phyloP scores from a whole-genome alignment of 2,113 vertebrate genomes.

The Psettodes erumei region DNA sequence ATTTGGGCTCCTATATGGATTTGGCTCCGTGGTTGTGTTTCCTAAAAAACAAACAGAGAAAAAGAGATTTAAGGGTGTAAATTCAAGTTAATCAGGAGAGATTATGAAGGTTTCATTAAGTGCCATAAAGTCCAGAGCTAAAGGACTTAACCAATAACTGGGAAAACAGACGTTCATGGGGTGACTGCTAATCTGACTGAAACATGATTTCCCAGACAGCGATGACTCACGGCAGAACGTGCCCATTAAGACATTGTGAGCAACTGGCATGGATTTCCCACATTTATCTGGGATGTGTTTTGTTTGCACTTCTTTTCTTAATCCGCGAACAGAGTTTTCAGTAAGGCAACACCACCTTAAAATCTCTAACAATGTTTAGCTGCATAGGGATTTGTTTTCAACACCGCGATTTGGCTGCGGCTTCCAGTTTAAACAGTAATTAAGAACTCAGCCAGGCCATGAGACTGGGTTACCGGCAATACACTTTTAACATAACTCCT shows the following conservation, averaged over 20 bases:
- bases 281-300: conserved; percentile 41
- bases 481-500: neutral
- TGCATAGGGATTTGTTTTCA: conserved; percentile 34
- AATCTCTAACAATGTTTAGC: conserved; percentile 33
- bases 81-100: conserved; percentile 32
- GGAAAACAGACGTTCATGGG: conserved; percentile 36
- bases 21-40: neutral
- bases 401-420: conserved; percentile 31
- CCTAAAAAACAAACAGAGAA: conserved; percentile 6
- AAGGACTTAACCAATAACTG: conserved; percentile 43
- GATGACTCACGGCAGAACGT: conserved; percentile 48
- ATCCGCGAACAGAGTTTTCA: conserved; percentile 28
- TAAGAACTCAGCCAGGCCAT: conserved; percentile 2
- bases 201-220: conserved; percentile 54
- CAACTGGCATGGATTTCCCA: conserved; percentile 7
- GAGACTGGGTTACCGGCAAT: neutral
- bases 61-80: conserved; percentile 2
- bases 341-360: neutral
- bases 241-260: conserved; percentile 1
- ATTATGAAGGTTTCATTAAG: conserved; percentile 29
- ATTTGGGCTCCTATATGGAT: conserved; percentile 15
- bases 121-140: conserved; percentile 17
- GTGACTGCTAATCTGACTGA: conserved; percentile 59
- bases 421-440: conserved; percentile 34
- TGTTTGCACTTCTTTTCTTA: conserved; percentile 23